Conservation (phyloP, 2,888 invertebrate genomes). For the Tromatobia lineatoria region DNA sequence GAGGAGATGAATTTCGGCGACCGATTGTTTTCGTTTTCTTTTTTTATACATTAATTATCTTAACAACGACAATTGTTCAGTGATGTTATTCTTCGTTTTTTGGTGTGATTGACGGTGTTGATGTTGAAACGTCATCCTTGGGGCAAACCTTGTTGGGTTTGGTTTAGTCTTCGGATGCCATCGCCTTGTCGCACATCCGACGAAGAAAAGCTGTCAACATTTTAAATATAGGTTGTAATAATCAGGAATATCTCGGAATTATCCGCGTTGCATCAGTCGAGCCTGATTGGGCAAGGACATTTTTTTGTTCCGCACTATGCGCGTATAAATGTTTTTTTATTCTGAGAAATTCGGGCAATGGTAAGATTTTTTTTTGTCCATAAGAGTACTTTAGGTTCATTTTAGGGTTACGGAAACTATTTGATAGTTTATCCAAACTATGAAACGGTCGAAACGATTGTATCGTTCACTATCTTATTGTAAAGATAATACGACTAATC, state of each 20-base stretch:
- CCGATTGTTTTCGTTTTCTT: slow-evolving; percentile 27
- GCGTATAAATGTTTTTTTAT: neutral
- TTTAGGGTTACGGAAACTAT: too few relatives aligned
- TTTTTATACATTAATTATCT: slow-evolving; percentile 44
- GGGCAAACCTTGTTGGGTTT: slow-evolving; percentile 37
- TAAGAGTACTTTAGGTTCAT: too few relatives aligned
- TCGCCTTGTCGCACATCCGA: slow-evolving; percentile 91
- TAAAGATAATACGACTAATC: too few relatives aligned
- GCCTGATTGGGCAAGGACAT: neutral
- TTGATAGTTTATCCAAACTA: too few relatives aligned
- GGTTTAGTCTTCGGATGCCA: slow-evolving; percentile 69
- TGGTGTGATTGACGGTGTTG: slow-evolving; percentile 41
- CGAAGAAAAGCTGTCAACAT: slow-evolving; percentile 90
- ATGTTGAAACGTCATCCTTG: slow-evolving; percentile 45
- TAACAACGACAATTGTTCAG: slow-evolving; percentile 59
- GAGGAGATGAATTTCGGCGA: slow-evolving; percentile 59
- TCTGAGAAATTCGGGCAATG: too few relatives aligned
- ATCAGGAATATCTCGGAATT: neutral
- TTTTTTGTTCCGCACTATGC: too few relatives aligned
- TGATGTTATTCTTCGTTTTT: slow-evolving; percentile 37
- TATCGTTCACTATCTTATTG: too few relatives aligned
- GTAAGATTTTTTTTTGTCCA: too few relatives aligned
- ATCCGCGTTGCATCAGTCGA: slow-evolving; percentile 7
- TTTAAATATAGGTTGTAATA: slow-evolving; percentile 76
- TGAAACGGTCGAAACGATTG: too few relatives aligned